Conservation (phyloP, 2,113 vertebrate species). For the Barbus barbus region DNA sequence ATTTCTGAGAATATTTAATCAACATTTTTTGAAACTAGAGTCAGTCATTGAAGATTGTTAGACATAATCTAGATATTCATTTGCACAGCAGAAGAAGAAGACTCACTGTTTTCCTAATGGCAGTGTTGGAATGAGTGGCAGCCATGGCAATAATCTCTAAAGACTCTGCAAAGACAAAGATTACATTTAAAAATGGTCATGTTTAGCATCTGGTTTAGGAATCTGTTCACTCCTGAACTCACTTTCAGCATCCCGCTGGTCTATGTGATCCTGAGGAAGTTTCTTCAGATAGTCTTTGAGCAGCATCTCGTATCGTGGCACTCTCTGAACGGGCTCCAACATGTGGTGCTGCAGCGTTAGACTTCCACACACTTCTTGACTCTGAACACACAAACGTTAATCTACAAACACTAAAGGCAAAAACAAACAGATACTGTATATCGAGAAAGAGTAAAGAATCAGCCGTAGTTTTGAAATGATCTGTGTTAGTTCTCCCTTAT, state of each 20-base stretch:
- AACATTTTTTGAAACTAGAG: background rate
- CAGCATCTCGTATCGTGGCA: slow-evolving; percentile 97
- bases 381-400: slow-evolving; percentile 71
- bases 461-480: too few species aligned
- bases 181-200: background rate
- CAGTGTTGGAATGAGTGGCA: slow-evolving; percentile 95
- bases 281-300: slow-evolving; percentile 98
- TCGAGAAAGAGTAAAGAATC: background rate
- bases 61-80: too few species aligned
- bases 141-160: slow-evolving; percentile 95
- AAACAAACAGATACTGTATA: background rate
- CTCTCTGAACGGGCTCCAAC: slow-evolving; percentile 94
- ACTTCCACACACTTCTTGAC: slow-evolving; percentile 85
- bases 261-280: slow-evolving; percentile 85
- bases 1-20: background rate
- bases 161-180: slow-evolving; percentile 75
- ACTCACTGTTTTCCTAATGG: slow-evolving; percentile 95
- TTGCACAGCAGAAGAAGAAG: too few species aligned
- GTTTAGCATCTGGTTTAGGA: background rate
- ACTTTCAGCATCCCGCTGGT: slow-evolving; percentile 92
- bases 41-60: too few species aligned
- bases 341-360: slow-evolving; percentile 97
- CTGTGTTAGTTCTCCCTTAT: background rate
- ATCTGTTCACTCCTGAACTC: slow-evolving; percentile 41
- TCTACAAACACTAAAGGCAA: background rate